Conservation (phyloP, 2,888 invertebrate genomes). For the Didymodactylos carnosus region DNA sequence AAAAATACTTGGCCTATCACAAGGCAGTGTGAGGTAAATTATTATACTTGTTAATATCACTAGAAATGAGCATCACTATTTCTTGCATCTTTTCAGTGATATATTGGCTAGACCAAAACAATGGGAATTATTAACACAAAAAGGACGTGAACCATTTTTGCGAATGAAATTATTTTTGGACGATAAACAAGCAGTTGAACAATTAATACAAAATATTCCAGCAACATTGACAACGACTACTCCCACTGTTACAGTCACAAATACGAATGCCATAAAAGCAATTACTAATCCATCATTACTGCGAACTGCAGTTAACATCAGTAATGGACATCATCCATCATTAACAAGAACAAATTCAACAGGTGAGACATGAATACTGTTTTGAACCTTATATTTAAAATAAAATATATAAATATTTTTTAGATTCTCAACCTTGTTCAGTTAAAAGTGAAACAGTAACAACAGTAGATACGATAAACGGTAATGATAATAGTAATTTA, state of each 20-base stretch:
- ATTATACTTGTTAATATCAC: conserved; percentile 57
- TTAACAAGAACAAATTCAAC: not conserved
- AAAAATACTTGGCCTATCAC: conserved; percentile 52
- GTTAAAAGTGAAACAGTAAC: no score
- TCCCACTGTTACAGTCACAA: no score
- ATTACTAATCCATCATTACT: not conserved
- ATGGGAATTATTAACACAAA: conserved; percentile 95
- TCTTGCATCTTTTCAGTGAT: conserved; percentile 89
- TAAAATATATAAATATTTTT: no score
- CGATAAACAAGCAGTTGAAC: not conserved
- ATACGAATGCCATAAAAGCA: no score
- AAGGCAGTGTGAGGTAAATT: conserved; percentile 52
- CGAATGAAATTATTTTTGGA: conserved; percentile 24
- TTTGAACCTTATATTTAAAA: not conserved
- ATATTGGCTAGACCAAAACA: conserved; percentile 89
- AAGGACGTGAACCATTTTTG: conserved; percentile 57
- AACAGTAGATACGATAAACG: no score
- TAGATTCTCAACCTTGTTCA: no score
- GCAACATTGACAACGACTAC: not conserved
- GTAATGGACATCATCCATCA: not conserved
- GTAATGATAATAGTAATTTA: no score
- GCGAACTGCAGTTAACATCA: not conserved
- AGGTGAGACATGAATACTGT: no score
- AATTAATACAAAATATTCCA: not conserved
- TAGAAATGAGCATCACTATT: conserved; percentile 81